phyloP scores from a whole-genome alignment of 2,888 invertebrate species.

The Xanthostigma xanthostigma region DNA sequence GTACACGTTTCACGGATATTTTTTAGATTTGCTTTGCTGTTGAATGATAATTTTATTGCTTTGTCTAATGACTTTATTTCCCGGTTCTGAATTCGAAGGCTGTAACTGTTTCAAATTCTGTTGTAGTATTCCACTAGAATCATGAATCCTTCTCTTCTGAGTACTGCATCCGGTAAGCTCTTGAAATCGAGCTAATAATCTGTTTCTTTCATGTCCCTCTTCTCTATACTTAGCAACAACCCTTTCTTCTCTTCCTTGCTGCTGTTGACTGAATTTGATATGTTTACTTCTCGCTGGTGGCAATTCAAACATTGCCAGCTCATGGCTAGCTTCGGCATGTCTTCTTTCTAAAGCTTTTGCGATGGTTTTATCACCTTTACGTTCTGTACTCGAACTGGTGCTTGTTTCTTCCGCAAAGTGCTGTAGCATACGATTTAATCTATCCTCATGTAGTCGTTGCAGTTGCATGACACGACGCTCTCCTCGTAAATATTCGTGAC shows the following conservation, averaged over 20 bases:
- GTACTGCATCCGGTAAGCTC: slow-evolving; percentile 29
- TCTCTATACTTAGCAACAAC: slow-evolving; percentile 21
- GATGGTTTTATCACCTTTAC: slow-evolving; percentile 2
- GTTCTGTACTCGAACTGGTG: slow-evolving; percentile 18
- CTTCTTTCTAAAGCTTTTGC: slow-evolving; percentile 1
- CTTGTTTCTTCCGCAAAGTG: slow-evolving; percentile 41
- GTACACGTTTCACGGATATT: slow-evolving; percentile 4
- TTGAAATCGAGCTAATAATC: slow-evolving; percentile 35
- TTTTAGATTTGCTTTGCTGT: slow-evolving; percentile 32
- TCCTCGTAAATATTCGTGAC: slow-evolving; percentile 47
- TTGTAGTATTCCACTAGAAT: slow-evolving; percentile 43
- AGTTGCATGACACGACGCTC: slow-evolving; percentile 42
- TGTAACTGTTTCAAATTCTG: slow-evolving; percentile 53
- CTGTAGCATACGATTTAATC: slow-evolving; percentile 42
- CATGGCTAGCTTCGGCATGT: slow-evolving; percentile 11
- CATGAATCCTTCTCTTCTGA: slow-evolving; percentile 24
- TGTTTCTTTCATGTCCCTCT: slow-evolving; percentile 33
- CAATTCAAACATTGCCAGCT: slow-evolving; percentile 17
- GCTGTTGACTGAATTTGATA: slow-evolving; percentile 14
- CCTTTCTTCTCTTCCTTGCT: slow-evolving; percentile 4
- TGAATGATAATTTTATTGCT: slow-evolving; percentile 73
- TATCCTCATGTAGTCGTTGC: slow-evolving; percentile 49
- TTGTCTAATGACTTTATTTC: slow-evolving; percentile 67
- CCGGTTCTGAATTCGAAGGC: slow-evolving; percentile 40
- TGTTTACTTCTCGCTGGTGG: slow-evolving; percentile 20